Evolutionary conservation across 2,797 vertebrate species (phyloP), one percentile per base, ranked within the genome.

Genomic region (Chrysocyon brachyurus): DNA sequence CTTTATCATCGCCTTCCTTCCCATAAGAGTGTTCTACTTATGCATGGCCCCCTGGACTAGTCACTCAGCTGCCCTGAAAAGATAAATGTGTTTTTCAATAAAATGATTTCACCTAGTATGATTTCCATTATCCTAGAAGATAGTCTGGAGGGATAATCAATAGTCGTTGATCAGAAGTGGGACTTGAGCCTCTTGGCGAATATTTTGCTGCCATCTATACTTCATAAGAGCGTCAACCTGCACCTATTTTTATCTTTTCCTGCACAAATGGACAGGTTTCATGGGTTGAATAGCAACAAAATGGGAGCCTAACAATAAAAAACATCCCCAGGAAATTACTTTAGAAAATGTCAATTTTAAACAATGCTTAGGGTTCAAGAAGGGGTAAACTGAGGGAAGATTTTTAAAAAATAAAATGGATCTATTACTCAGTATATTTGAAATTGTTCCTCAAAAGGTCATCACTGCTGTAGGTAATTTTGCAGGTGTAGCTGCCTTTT

Each of bases 321-420:
- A 52, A 81, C 28, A 86, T 33, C 21, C 28, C 31, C 17, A 52
- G 57, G 21, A 84, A 72, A 81, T 87, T 88, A 95, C 90, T 84
- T 92, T 85, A 86, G 61, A 87, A 97, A 87, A 63, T 79, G 2
- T 78, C 79, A 5, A 90, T 81, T 87, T 92, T 21, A 75, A 94
- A 94, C n/a, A 40, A 57, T 75, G 10, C 79, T 95, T 64, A 83
- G 31, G 17, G 6, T 78, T 89, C 75, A 54, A 54, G 31, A 79
- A 49, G 28, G 26, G 19, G 21, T 73, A 90, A 72, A 83, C 24
- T 63, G 63, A 61, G 12, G 73, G 73, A 86, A 14, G n/a, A 40
- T 36, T 87, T 12, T 12, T 19, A 33, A 75, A 75, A 40, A 78
- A 87, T 26, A 6, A 83, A 92, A 61, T 73, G 36, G 28, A 56